Base-by-base conservation (phyloP, 2,888 invertebrate genomes). In the Drosophila lacicola region DNA sequence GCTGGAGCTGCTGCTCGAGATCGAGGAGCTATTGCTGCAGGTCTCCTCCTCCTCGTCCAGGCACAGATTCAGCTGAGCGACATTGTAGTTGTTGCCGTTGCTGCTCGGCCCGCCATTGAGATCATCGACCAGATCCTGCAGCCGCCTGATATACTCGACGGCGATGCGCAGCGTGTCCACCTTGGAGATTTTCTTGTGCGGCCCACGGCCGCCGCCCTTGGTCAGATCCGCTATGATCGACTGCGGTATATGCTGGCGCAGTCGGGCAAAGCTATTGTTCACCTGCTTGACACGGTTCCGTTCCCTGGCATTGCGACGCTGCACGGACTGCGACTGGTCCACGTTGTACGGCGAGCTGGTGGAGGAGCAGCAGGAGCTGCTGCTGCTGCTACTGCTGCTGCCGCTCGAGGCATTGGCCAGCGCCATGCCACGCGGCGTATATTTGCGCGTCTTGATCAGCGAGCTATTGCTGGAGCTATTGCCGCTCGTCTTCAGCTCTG, bases 201-300 rank as follows among this genome's bases (percentile, higher is more conserved):
- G 95, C 14, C 96, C 96, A 82, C 96, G 94, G 2, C 96, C 95
- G 8, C 95, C 94, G 13, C 95, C 94, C 54, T 93, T 93, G 45
- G 95, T 95, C 65, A 96, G 90, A 17, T 96, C 95, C 41, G 96
- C 95, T 0, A 96, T 95, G 14, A 97, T 95, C 54, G 95, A 95
- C 71, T 96, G 95, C 0, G 98, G 98, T 73, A 98, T 97, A 90
- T 97, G 97, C 84, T 97, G 96, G 17, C 98, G 94, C 11, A 98
- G 94, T 9, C 96, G 96, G n/a, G 97, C 96, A 91, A 98, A 98
- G 85, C 98, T 98, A 92, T 97, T 97, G 93, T 98, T 98, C 88
- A 98, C 97, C 94, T 98, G 97, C 92, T 98, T 97, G 80, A 98
- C 98, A 80, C 98, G 95, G 91, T 98, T 98, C 76, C 98, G 93